Percentiles rank a stretch among this genome's conserved stretches.
Evolutionary conservation across 2,113 vertebrate species (phyloP).

Genomic region (Aldabrachelys gigantea): DNA sequence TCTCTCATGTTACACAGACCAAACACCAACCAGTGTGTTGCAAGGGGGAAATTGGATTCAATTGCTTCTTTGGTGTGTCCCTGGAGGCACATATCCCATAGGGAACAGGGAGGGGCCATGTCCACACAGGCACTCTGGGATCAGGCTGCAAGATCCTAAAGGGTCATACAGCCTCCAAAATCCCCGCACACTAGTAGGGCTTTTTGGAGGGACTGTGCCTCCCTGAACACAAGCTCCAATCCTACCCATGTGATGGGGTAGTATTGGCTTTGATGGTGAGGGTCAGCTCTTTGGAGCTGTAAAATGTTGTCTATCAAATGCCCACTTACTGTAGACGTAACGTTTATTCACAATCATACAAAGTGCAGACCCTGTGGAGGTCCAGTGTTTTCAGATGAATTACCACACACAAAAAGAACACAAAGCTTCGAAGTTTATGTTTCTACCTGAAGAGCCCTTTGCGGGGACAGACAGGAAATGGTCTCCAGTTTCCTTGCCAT

Average conservation of each 20-base stretch:
- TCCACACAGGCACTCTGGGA: not conserved
- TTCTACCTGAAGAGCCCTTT: slow-evolving; percentile 79
- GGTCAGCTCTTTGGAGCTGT: not conserved
- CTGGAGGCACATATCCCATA: not conserved
- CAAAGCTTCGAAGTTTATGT: rapidly evolving
- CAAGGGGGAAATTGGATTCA: not conserved
- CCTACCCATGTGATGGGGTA: not conserved
- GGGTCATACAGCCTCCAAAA: not conserved
- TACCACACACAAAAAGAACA: rapidly evolving
- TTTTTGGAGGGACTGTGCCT: rapidly evolving
- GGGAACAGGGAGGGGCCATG: not conserved
- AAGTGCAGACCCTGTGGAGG: not conserved
- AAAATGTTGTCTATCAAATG: not conserved
- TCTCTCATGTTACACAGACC: not conserved
- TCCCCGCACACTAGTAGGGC: rapidly evolving
- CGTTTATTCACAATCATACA: not conserved
- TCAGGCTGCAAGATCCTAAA: not conserved
- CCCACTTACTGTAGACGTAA: rapidly evolving
- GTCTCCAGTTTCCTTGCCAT: slow-evolving; percentile 59
- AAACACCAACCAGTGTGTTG: not conserved
- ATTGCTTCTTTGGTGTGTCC: not conserved
- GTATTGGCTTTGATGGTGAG: not conserved
- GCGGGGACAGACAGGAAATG: slow-evolving; percentile 61
- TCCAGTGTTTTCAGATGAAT: not conserved
- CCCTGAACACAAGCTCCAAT: not conserved